phyloP scores from a whole-genome alignment of 2,797 vertebrate species.

The Taenioides sp. region DNA sequence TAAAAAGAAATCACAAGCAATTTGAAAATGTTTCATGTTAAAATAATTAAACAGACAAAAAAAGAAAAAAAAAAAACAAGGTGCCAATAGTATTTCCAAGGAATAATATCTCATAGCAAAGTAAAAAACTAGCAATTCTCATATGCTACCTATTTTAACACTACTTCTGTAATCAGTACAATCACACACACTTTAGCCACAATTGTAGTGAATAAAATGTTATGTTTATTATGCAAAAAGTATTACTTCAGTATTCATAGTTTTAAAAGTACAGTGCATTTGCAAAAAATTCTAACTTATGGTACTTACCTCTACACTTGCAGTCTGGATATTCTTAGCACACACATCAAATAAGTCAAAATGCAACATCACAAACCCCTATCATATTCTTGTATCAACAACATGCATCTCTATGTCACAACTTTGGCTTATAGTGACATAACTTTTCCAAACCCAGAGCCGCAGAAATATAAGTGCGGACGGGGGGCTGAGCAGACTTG shows the following conservation, averaged over 20 bases:
- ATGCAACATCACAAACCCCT: constrained; percentile 41
- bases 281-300: not conserved
- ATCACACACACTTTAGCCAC: not conserved
- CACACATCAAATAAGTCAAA: not conserved
- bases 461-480: constrained; percentile 47
- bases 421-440: constrained; percentile 60
- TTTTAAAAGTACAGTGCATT: not conserved
- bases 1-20: not conserved
- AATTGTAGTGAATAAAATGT: not conserved
- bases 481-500: constrained; percentile 60
- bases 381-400: constrained; percentile 49
- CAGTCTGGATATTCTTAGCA: constrained; percentile 13
- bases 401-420: constrained; percentile 57
- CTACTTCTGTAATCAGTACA: not conserved
- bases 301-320: not conserved
- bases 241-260: too few species aligned
- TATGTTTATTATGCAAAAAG: not conserved
- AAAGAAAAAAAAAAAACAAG: not conserved
- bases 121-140: not conserved
- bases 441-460: constrained; percentile 59
- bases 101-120: not conserved
- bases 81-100: not conserved
- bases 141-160: not conserved
- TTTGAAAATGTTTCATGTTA: not conserved
- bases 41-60: too few species aligned